Base-by-base conservation (phyloP, 2,888 invertebrate genomes). In the Lasioglossum leucozonium region DNA sequence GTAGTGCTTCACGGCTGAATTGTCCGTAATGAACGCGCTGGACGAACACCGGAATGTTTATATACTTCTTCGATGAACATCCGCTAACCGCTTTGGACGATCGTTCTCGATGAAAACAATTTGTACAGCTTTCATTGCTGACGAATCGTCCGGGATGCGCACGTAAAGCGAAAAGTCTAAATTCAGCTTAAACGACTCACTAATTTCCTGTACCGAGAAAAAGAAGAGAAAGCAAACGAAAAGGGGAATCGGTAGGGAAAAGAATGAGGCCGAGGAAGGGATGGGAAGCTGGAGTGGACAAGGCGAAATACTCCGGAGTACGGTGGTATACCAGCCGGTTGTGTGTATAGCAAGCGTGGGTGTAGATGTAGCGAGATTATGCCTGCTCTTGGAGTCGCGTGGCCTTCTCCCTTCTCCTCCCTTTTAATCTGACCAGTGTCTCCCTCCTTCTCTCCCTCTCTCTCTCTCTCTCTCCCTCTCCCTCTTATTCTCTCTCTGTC, bases 361-460 rank as follows among this genome's bases (percentile, higher is more conserved):
- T 89, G 92, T 92, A 93, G 93, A 93, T 93, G 91, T 91, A 89
- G 89, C 91, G 89, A 92, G 92, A 93, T 93, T 93, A 92, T 88
- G 87, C 79, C 89, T 76, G 81, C 86, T 80, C 88, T 83, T 82
- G 86, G 92, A 93, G 93, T 93, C 93, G 93, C 93, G 93, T 93
- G 93, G 93, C 93, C 87, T 87, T 86, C 88, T 80, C 92, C 93
- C 88, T 90, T 83, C 89, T 86, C 83, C 84, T 78, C 84, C 84
- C 83, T 69, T 81, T 78, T 65, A 86, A 87, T 84, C 85, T 42
- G 77, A 65, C 73, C 67, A 34, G 83, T 77, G 69, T 87, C 75
- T 62, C 69, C 73, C 37, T 78, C 77, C 67, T 58, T 72, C 77
- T 72, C 73, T 51, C 76, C 72, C 81, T 76, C 84, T 77, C 72